Evolutionary conservation across 30 jellyfish, hydroid and myxozoan genomes (phyloP), one percentile per base, ranked within the genome.

Genomic region (Pseudorhiza aurosa): DNA sequence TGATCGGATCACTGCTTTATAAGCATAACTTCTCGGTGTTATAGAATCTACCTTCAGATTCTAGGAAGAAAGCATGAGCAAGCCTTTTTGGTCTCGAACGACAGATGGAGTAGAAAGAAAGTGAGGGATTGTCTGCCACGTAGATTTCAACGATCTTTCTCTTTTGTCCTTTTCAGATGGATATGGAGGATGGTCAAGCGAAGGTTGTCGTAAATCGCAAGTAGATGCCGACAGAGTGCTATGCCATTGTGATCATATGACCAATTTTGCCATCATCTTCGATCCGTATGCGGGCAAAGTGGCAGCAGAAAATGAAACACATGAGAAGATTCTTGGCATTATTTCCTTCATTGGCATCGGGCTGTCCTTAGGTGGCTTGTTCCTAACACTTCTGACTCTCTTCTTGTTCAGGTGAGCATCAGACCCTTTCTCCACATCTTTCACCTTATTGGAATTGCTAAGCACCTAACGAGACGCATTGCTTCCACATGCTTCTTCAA

Each of bases 231-330:
- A 44, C 31, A 44, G 79, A 10, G 75, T 56, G 36, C 36, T 46
- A 10, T 83, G 95, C 60, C 31, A 72, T 4, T 72, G 95, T 59
- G 80, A 83, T 31, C 95, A 83, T 71, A 56, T 83, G 85, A 70
- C 95, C 24, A 83, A 83, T 46, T 83, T 83, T 43, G 95, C 95
- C 67, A 60, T 83, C 72, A 29, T 83, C 19, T 72, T 83, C 55
- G 95, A 83, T 71, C 81, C 65, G 1, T 62, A 83, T 36, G 88
- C 82, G 8, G 95, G 95, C 22, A 62, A 32, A 60, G 26, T 19
- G 42, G n/a, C 73, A 15, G 55, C 68, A 2, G 69, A 50, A 22
- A 83, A 58, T 39, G 65, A 28, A 19, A 67, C 79, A 0, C 93
- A 81, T 28, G 85, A 81, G 44, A 26, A 43, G 24, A 71, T 69